Evolutionary conservation across 2,797 vertebrate species (phyloP).

Genomic region (Hozukius guyotensis): DNA sequence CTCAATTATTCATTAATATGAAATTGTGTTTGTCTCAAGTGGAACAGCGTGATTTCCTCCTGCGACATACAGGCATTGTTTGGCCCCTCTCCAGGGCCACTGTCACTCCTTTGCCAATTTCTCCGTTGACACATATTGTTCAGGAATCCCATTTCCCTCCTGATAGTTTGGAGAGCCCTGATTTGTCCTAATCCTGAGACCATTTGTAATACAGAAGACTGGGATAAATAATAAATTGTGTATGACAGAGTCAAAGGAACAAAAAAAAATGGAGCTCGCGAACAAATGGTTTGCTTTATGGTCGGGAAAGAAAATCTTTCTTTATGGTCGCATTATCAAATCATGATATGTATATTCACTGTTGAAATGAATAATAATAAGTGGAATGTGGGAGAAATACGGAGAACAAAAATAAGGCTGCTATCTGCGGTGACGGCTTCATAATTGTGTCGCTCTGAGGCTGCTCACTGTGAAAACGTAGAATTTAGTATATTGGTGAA

Average conservation of each 20-base stretch:
- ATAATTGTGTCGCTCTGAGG: slow-evolving; percentile 35
- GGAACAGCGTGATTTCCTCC: slow-evolving; percentile 83
- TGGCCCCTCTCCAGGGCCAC: slow-evolving; percentile 72
- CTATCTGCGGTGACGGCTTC: slow-evolving; percentile 41
- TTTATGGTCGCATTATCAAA: slow-evolving; percentile 75
- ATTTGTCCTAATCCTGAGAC: slow-evolving; percentile 84
- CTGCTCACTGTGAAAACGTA: slow-evolving; percentile 26
- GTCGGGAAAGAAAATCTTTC: slow-evolving; percentile 63
- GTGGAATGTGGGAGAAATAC: slow-evolving; percentile 54
- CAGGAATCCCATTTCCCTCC: slow-evolving; percentile 80
- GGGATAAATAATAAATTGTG: slow-evolving; percentile 84
- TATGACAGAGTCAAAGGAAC: slow-evolving; percentile 78
- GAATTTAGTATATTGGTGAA: slow-evolving; percentile 40
- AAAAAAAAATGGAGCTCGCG: slow-evolving; percentile 66
- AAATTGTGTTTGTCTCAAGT: slow-evolving; percentile 88
- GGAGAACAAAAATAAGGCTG: slow-evolving; percentile 41
- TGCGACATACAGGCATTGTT: slow-evolving; percentile 71
- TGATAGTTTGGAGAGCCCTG: slow-evolving; percentile 79
- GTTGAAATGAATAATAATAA: slow-evolving; percentile 69
- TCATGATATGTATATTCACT: slow-evolving; percentile 77
- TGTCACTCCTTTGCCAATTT: slow-evolving; percentile 77
- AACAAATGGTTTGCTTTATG: slow-evolving; percentile 78
- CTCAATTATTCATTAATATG: slow-evolving; percentile 88
- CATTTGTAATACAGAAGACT: slow-evolving; percentile 83
- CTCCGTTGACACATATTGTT: slow-evolving; percentile 79